Percentiles rank a stretch among this genome's conserved stretches.
Conservation (phyloP, 2,797 vertebrate species). For the Falco novaeseelandiae region DNA sequence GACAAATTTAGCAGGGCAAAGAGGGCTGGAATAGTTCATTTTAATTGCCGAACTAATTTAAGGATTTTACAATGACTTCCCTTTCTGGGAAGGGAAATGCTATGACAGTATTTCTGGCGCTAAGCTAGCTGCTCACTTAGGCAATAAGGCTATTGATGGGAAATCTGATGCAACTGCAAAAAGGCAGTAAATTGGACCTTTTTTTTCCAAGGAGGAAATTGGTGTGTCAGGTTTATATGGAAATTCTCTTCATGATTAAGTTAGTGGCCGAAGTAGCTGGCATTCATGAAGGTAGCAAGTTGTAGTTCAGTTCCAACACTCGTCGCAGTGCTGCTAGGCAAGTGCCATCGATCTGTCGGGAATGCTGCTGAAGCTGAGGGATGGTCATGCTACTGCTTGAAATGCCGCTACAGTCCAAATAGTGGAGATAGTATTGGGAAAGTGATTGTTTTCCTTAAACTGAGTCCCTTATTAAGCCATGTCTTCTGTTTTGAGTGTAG, state of each 20-base stretch:
- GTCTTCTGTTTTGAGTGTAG: background rate
- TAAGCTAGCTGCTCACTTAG: background rate
- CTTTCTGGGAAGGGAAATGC: background rate
- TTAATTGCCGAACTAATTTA: background rate
- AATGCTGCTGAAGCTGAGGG: background rate
- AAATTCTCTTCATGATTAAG: background rate
- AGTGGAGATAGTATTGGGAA: background rate
- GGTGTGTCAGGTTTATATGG: background rate
- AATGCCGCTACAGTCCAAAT: background rate
- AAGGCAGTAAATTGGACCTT: background rate
- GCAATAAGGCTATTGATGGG: background rate
- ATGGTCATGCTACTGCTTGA: background rate
- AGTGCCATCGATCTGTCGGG: rapidly evolving
- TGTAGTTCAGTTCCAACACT: background rate
- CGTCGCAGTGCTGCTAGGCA: background rate
- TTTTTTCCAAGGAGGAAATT: background rate
- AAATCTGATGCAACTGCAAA: background rate
- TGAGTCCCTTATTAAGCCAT: background rate
- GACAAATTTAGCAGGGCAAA: background rate
- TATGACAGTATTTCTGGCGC: background rate
- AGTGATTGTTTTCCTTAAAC: background rate
- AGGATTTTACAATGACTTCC: background rate
- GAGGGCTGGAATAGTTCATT: background rate
- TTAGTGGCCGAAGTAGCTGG: background rate
- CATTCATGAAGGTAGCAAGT: background rate